Conservation (phyloP, 2,888 invertebrate genomes). For the Steinernema hermaphroditum region DNA sequence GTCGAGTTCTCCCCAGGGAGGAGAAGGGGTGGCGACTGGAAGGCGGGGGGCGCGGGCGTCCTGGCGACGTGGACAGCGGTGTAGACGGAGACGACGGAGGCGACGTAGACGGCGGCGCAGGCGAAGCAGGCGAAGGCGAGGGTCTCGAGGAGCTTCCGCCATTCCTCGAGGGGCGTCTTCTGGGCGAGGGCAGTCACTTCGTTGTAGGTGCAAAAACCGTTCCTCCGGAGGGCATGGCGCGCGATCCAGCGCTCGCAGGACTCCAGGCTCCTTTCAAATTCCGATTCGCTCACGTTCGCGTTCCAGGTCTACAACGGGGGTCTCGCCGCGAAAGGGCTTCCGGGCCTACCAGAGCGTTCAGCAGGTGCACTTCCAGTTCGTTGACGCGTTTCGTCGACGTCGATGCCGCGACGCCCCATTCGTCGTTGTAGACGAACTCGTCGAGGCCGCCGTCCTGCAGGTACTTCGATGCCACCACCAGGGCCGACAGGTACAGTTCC, state of each 20-base stretch:
- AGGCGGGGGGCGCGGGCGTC: not conserved
- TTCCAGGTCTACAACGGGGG: conserved; percentile 51
- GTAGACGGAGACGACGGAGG: not conserved
- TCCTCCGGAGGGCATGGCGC: conserved; percentile 41
- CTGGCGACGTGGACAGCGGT: not conserved
- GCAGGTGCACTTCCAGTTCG: conserved; percentile 82
- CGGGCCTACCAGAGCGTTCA: conserved; percentile 77
- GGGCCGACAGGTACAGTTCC: conserved; percentile 88
- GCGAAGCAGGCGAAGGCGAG: conserved; percentile 13
- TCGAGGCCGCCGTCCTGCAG: conserved; percentile 88
- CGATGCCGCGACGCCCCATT: conserved; percentile 87
- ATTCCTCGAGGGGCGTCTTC: not conserved
- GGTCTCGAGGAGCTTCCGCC: not conserved
- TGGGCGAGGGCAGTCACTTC: conserved; percentile 39
- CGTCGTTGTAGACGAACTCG: conserved; percentile 85
- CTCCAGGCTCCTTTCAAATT: conserved; percentile 49
- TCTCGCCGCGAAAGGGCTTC: not conserved
- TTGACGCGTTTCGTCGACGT: conserved; percentile 78
- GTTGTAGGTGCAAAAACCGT: conserved; percentile 56
- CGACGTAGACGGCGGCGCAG: conserved; percentile 7
- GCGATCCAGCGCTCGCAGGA: conserved; percentile 56
- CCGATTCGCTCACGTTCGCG: conserved; percentile 48
- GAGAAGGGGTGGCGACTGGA: too few relatives aligned
- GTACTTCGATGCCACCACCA: conserved; percentile 96
- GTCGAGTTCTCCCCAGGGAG: too few relatives aligned